Evolutionary conservation across 2,888 invertebrate genomes (phyloP), one percentile per base, ranked within the genome.

Genomic region (Sarcophaga variegata): DNA sequence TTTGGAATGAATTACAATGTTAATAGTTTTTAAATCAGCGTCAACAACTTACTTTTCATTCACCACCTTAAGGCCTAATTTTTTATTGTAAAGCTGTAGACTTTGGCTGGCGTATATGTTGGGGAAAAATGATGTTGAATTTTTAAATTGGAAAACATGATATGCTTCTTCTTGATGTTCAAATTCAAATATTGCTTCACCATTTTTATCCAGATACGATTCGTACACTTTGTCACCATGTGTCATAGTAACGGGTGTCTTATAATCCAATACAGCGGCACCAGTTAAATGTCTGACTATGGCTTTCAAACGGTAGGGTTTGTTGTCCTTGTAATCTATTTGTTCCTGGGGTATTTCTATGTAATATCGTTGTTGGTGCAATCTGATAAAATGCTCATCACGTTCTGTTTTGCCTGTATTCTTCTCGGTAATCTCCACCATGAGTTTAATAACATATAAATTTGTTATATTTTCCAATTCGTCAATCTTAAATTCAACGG

Each of bases 121-220:
- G 3, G 72, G 25, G 4, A 81, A 54, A 2, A 0, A 17, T 2
- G 4, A 25, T 10, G 25, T 72, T 2, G 77, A 71, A 22, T 78
- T 54, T 20, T 76, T 64, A 64, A 63, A 85, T 37, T 76, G 12
- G 74, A 85, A 85, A 11, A 49, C 49, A 49, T 14, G 49, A 14
- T 49, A 3, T 5, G 54, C 27, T 45, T 63, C 45, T n/a, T 8
- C 37, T 1, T 64, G 47, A 49, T 75, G 95, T 74, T 94, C 94
- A 87, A 96, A 95, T 86, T 95, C 94, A 59, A 97, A 92, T 89
- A 94, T 94, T 12, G 96, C 94, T 90, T 96, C 94, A 22, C 96
- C 96, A 90, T 22, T 62, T 10, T n/a, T 8, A 86, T 96, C 95
- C 5, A 96, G 91, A 80, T 93, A 82, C 0, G 89, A 70, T 11